Percentiles rank a stretch among this genome's conserved stretches.
These are phyloP conservation scores for Trididemnum nubilum DNA, from an alignment of 23 tunicate genomes.

Conservation along the genomic window DNA sequence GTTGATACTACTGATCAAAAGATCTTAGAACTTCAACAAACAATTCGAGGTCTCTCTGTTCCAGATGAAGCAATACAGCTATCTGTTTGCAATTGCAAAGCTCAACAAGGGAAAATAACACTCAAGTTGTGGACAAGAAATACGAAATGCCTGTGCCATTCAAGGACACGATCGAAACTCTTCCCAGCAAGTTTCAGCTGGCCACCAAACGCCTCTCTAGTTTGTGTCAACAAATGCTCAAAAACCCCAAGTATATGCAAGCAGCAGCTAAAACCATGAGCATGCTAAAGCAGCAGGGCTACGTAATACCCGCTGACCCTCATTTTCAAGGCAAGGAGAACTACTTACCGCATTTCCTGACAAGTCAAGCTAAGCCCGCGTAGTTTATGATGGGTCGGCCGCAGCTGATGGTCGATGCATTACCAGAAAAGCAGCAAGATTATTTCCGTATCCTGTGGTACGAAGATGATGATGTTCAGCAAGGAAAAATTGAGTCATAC, in stretches of 20 bases:
- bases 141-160: neutral
- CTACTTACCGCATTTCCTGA: neutral
- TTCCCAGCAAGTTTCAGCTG: neutral
- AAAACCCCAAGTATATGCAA: neutral
- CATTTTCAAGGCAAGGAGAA: neutral
- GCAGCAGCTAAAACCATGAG: neutral
- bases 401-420: neutral
- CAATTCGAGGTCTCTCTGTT: too few relatives aligned
- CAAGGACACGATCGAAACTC: neutral
- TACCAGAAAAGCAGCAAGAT: neutral
- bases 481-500: neutral
- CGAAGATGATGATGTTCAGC: neutral
- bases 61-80: neutral
- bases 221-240: neutral
- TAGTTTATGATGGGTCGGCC: neutral
- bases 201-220: neutral
- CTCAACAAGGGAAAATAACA: neutral
- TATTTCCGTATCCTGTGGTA: neutral
- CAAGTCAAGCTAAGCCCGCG: neutral
- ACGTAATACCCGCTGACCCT: neutral
- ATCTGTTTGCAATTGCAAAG: neutral
- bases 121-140: neutral
- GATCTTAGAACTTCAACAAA: too few relatives aligned
- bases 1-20: too few relatives aligned
- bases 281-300: neutral